Conservation (phyloP, 2,797 vertebrate genomes). For the Sylvia borin region DNA sequence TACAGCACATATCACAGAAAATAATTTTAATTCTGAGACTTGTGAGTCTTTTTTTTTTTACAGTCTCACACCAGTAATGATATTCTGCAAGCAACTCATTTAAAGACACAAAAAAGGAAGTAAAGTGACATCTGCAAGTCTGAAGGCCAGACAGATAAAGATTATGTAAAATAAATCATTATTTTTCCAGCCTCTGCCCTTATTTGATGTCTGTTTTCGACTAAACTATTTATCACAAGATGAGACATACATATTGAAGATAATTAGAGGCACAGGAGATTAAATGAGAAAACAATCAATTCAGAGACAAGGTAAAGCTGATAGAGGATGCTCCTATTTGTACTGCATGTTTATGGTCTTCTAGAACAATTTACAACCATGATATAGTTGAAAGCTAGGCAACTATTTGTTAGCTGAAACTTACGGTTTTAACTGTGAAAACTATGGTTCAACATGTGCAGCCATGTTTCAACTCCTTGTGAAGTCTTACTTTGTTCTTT, state of each 20-base stretch:
- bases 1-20: not conserved
- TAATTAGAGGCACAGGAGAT: not conserved
- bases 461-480: not conserved
- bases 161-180: not conserved
- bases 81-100: not conserved
- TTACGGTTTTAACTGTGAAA: not conserved
- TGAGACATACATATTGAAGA: not conserved
- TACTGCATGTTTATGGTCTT: not conserved
- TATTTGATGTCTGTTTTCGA: not conserved
- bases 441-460: accelerated
- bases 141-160: not conserved
- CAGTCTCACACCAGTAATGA: not conserved
- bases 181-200: not conserved
- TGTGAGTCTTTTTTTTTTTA: not conserved
- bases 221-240: not conserved
- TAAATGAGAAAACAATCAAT: not conserved
- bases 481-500: not conserved
- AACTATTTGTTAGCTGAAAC: not conserved
- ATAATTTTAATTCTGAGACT: not conserved
- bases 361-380: not conserved
- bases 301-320: not conserved
- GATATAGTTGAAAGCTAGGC: not conserved
- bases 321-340: not conserved
- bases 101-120: not conserved
- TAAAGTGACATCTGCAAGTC: not conserved